Evolutionary conservation across 2,888 invertebrate species (phyloP), one percentile per base, ranked within the genome.

Genomic region (Morpho deidamia): DNA sequence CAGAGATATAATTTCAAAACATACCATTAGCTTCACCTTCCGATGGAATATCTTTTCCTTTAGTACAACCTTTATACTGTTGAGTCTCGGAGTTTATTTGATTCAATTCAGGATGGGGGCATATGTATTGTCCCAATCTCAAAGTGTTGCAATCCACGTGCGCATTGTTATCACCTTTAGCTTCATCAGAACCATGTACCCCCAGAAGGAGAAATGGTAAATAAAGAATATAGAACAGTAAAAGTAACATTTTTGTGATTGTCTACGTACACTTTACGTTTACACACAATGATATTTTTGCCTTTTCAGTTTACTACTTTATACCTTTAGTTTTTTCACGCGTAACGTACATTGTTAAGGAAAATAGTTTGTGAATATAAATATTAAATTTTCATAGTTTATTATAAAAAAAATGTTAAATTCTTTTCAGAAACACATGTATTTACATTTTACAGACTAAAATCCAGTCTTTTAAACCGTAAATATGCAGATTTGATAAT

Each of bases 31-130:
- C 96, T 81, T 92, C 93, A 62, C 95, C 95, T 70, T 95, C 94
- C 65, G 87, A 93, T 80, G 87, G 78, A 12, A 75, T 69, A 23
- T 73, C 74, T 63, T 85, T 87, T 14, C 88, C 88, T 68, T 83
- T 81, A 1, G 92, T 92, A 76, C 98, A 98, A 54, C 95, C 96
- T 63, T 83, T 85, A 35, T 95, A 93, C 74, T 98, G 97, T 77
- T 99, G 98, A 0, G 98, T 98, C 70, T 94, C 92, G 0, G 93
- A 92, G 78, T 98, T 97, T 68, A 98, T 96, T 68, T 95, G 93
- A 67, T 92, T 92, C 63, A 90, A 82, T 60, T 88, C 90, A 7
- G 96, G 95, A 87, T 96, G 94, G 0, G 95, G 96, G 73, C 97
- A 97, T 59, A 96, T 91, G 69, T 91, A 96, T 69, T 96, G 96